Evolutionary conservation across 2,888 invertebrate genomes (phyloP), one percentile per base, ranked within the genome.

Genomic region (Ormyrus labotus): DNA sequence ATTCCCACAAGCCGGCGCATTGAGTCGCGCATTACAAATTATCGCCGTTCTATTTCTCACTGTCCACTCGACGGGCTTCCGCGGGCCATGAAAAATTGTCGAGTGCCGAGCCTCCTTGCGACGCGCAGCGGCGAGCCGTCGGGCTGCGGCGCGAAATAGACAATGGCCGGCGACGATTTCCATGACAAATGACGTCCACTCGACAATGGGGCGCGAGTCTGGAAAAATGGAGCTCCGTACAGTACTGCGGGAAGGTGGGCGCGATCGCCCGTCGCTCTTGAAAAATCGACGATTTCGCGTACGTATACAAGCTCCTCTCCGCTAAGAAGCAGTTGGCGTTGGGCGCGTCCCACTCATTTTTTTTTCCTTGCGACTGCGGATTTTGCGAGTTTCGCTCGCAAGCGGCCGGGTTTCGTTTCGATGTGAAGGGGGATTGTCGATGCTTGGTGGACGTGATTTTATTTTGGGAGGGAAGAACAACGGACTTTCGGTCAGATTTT

Each of bases 121-220:
- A 45, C 45, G 2, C 50, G 45, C 48, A 19, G 47, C 48, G 13
- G 47, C 13, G 19, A 19, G 19, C 19, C 19, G 19, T 19, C 19
- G n/a, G 34, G 10, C 67, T 9, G n/a, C 5, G 9, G 7, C 63
- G 45, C 45, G 10, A 7, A 55, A 34, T 64, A 57, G n/a, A 71
- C 65, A 65, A 71, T 58, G 53, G 9, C 6, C 60, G 19, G 58
- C 57, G 74, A 65, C 75, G 61, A 71, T 75, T 65, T 75, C 65
- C 61, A 75, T 80, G 80, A 80, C 67, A 80, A 80, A 75, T 80
- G 75, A 80, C n/a, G 53, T 6, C 3, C 9, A 11, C 11, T 50
- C 58, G 45, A 75, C 75, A 75, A 68, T 68, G 11, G 47, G 11
- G 6, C 61, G 6, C 34, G 34, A 34, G 34, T 3, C 34, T 3